Percentiles rank a stretch among this genome's conserved stretches.
Evolutionary conservation across 2,888 invertebrate species (phyloP).

Genomic region (Sinhomidia bicolor): DNA sequence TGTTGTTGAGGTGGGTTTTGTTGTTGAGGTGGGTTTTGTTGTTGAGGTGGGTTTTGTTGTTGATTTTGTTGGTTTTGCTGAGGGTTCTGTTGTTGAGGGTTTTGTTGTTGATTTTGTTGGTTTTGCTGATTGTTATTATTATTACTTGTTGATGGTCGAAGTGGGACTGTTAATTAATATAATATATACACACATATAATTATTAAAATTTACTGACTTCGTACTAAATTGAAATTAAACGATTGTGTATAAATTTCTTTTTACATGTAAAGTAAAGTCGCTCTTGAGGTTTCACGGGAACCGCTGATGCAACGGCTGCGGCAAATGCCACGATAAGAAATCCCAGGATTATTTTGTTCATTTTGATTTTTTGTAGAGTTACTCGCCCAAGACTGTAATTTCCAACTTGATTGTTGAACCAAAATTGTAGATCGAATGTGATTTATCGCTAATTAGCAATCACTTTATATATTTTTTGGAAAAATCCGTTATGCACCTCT

Average conservation of each 20-base stretch:
- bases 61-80: background rate
- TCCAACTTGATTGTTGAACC: background rate
- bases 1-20: too few species aligned
- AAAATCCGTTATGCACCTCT: background rate
- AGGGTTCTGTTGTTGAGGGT: background rate
- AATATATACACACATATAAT: too few species aligned
- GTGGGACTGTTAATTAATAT: background rate
- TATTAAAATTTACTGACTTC: background rate
- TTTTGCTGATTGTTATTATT: too few species aligned
- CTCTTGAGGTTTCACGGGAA: background rate
- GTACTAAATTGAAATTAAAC: too few species aligned
- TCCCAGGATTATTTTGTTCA: background rate
- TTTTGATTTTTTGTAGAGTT: background rate
- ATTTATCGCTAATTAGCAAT: background rate
- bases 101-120: background rate
- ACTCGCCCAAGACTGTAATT: background rate
- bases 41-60: too few species aligned
- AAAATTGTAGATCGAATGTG: background rate
- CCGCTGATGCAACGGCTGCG: background rate
- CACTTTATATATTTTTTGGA: background rate
- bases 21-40: too few species aligned
- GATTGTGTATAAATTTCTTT: background rate
- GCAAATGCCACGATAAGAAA: background rate
- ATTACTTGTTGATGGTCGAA: background rate
- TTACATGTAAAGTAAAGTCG: background rate